A percentile compares a stretch with the other conserved stretches of the same genome.
These are phyloP conservation scores for Pristionchus entomophagus DNA, from an alignment of 2,888 invertebrate genomes.

Conservation along the genomic window DNA sequence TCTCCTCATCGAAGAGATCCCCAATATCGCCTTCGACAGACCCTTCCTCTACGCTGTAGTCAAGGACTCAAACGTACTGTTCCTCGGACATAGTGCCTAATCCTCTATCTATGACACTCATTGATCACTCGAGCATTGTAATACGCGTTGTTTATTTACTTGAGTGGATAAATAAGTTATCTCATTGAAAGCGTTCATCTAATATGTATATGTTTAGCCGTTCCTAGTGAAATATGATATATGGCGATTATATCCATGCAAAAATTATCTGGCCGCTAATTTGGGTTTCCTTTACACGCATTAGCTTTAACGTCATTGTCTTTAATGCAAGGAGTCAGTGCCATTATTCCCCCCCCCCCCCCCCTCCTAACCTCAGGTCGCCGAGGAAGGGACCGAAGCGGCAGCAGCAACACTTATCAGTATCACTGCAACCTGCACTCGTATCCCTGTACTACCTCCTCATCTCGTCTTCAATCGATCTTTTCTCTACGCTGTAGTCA, in stretches of 20 bases:
- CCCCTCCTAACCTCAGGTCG: neutral
- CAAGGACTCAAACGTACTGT: neutral
- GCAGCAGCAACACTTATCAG: constrained; percentile 29
- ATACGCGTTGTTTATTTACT: too few relatives aligned
- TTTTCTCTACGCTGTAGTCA: neutral
- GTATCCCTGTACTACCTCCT: neutral
- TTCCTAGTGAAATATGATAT: neutral
- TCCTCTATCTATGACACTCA: too few relatives aligned
- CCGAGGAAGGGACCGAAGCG: constrained; percentile 38
- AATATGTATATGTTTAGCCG: too few relatives aligned
- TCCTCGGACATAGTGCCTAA: too few relatives aligned
- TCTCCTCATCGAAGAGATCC: neutral
- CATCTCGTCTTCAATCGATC: neutral
- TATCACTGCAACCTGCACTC: neutral
- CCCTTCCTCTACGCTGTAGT: constrained; percentile 54
- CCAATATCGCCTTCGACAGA: constrained; percentile 54
- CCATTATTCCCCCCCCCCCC: neutral
- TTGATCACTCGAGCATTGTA: too few relatives aligned
- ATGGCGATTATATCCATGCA: neutral
- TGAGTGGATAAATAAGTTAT: too few relatives aligned
- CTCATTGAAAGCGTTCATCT: too few relatives aligned
- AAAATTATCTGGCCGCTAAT: neutral
- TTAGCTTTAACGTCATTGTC: too few relatives aligned
- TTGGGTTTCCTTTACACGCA: too few relatives aligned
- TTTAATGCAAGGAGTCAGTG: too few relatives aligned